Conservation (phyloP, 2,888 invertebrate genomes). For the Beris morrisii region DNA sequence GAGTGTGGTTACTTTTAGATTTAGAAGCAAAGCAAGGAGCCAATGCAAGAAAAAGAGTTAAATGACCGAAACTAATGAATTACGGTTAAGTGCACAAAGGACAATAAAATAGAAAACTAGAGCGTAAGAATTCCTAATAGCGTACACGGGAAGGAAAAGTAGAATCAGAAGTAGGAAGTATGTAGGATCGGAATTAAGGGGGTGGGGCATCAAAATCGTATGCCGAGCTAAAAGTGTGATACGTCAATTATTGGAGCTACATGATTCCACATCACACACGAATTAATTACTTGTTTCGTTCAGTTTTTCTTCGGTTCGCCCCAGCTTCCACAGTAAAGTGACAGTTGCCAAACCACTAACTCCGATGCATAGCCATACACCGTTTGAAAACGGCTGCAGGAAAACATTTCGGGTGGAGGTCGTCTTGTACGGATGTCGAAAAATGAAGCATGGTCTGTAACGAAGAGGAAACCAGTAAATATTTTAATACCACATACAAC, state of each 20-base stretch:
- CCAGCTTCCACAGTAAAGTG: conserved; percentile 43
- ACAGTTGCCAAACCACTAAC: conserved; percentile 51
- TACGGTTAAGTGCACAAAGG: not conserved
- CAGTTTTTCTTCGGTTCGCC: conserved; percentile 22
- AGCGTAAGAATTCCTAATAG: not conserved
- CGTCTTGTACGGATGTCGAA: conserved; percentile 67
- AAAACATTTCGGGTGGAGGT: conserved; percentile 65
- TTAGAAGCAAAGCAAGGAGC: conserved; percentile 4
- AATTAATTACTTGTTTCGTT: conserved; percentile 35
- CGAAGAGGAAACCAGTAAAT: not conserved
- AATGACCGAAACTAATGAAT: conserved; percentile 34
- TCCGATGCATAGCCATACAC: conserved; percentile 62
- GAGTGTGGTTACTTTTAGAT: too few relatives aligned
- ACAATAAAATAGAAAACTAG: conserved; percentile 1
- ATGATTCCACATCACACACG: conserved; percentile 8
- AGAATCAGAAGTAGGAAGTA: not conserved
- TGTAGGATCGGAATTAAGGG: not conserved
- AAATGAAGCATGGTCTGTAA: conserved; percentile 65
- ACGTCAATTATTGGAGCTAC: conserved; percentile 36
- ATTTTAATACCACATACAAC: not conserved
- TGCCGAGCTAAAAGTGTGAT: conserved; percentile 21
- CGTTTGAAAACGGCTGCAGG: conserved; percentile 62
- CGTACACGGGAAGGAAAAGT: not conserved
- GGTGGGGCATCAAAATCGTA: not conserved
- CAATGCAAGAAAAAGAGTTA: conserved; percentile 25